Evolutionary conservation across 1,140 invertebrate species (phyloP).

Genomic region (Hyles vespertilio): DNA sequence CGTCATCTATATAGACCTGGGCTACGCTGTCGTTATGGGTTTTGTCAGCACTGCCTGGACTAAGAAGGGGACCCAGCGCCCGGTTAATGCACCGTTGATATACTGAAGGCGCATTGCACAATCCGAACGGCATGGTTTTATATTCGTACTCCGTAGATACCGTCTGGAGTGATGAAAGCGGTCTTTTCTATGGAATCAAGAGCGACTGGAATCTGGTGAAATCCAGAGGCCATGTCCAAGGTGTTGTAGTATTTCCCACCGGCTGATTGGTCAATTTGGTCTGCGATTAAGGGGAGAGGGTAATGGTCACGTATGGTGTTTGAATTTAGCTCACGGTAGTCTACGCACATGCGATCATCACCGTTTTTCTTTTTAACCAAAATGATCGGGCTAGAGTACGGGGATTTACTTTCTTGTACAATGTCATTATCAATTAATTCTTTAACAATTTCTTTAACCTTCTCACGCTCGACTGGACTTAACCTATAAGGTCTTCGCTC

Average conservation of each 20-base stretch:
- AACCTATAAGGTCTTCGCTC: constrained; percentile 26
- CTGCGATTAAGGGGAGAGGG: constrained; percentile 16
- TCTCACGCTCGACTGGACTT: constrained; percentile 21
- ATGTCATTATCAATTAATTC: constrained; percentile 31
- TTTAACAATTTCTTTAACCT: constrained; percentile 16
- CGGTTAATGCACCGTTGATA: constrained; percentile 35
- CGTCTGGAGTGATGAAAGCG: constrained; percentile 56
- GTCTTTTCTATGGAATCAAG: constrained; percentile 13
- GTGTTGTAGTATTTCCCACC: constrained; percentile 9
- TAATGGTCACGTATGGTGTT: constrained; percentile 20
- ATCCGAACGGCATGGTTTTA: constrained; percentile 26
- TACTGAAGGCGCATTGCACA: constrained; percentile 20
- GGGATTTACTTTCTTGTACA: constrained; percentile 45
- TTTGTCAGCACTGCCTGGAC: background rate
- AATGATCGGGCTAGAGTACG: constrained; percentile 29
- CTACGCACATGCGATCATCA: constrained; percentile 22
- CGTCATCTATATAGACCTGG: constrained; percentile 18
- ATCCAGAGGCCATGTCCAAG: constrained; percentile 22
- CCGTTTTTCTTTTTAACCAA: constrained; percentile 29
- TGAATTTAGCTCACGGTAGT: constrained; percentile 18
- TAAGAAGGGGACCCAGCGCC: constrained; percentile 14
- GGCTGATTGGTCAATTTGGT: constrained; percentile 22
- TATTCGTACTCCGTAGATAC: constrained; percentile 29
- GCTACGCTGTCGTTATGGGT: constrained; percentile 1
- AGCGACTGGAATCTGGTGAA: too few relatives aligned